Evolutionary conservation across 2,113 vertebrate species (phyloP), one percentile per base, ranked within the genome.

Genomic region (Catharus fuscescens): DNA sequence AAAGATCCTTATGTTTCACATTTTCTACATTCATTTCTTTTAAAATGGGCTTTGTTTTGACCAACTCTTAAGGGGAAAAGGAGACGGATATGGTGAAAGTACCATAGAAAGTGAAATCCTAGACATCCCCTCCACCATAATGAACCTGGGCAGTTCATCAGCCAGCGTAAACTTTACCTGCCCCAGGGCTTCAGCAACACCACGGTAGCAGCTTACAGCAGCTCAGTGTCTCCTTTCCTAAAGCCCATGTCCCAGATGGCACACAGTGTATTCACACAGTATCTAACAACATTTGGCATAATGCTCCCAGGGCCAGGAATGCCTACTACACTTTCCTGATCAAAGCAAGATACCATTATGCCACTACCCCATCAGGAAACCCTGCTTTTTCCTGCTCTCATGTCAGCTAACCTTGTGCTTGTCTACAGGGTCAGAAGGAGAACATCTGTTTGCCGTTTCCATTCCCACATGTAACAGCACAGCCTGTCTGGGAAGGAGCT

Each of bases 11-110:
- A 96, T 1, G 95, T 78, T 96, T 96, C 95, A 84, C 95, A 80
- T 96, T 95, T 94, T 97, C 84, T 91, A 90, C 95, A 94, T 96
- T 96, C 96, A 95, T 88, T 83, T 96, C 87, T 52, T 86, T 82
- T 96, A 88, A 95, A 97, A 94, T 92, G 59, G 95, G 62, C 93
- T 97, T 97, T 96, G 94, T 97, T 96, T 95, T 95, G 92, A 84
- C 90, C 20, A 72, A 95, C 94, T 94, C 52, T 86, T 91, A 86
- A 69, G 90, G 77, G 87, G 92, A 95, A 97, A 94, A 79, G 85
- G 92, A 96, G 93, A 90, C 31, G 92, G 91, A 29, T 60, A 93
- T 93, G 67, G 92, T 80, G 69, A 88, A 95, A 90, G 92, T 88
- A 92, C 76, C 56, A 0, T 84, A 96, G 93, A 72, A 83, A 95